Evolutionary conservation across 2,888 invertebrate genomes (phyloP).

Genomic region (Aspidiotus rigidus): DNA sequence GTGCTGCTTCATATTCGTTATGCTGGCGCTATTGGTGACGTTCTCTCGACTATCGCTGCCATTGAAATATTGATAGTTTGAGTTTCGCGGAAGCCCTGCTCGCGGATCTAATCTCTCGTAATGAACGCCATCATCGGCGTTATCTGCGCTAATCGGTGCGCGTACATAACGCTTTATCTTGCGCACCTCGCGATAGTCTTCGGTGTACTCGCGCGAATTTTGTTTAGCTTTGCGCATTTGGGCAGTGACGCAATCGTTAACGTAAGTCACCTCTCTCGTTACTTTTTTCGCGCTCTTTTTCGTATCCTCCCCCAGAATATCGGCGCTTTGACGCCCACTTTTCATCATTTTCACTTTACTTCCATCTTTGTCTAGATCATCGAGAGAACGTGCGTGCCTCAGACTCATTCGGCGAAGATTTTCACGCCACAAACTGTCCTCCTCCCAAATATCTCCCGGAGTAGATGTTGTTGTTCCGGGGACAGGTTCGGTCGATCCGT

Average conservation of each 20-base stretch:
- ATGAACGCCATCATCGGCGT: conserved; percentile 47
- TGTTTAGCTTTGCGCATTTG: conserved; percentile 26
- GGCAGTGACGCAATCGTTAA: conserved; percentile 51
- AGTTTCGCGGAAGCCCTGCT: conserved; percentile 44
- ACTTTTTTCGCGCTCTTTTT: conserved; percentile 44
- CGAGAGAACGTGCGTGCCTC: conserved; percentile 71
- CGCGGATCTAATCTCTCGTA: conserved; percentile 52
- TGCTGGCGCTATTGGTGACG: background rate
- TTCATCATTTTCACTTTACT: conserved; percentile 17
- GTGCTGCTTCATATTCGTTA: conserved; percentile 28
- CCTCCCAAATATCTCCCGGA: conserved; percentile 54
- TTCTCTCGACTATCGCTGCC: conserved; percentile 9
- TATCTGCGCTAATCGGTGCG: conserved; percentile 37
- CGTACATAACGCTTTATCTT: conserved; percentile 42
- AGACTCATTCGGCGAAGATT: conserved; percentile 68
- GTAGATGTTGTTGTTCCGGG: conserved; percentile 35
- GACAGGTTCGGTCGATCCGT: background rate
- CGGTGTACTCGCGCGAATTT: conserved; percentile 39
- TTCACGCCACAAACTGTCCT: conserved; percentile 72
- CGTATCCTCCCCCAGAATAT: conserved; percentile 34
- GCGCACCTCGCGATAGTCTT: conserved; percentile 45
- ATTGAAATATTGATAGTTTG: background rate
- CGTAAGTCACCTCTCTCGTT: conserved; percentile 65
- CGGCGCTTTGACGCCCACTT: conserved; percentile 38
- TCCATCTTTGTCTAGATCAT: conserved; percentile 56